phyloP scores from a whole-genome alignment of 2,888 invertebrate genomes.

The Pseudococcus jackbeardsleyi region DNA sequence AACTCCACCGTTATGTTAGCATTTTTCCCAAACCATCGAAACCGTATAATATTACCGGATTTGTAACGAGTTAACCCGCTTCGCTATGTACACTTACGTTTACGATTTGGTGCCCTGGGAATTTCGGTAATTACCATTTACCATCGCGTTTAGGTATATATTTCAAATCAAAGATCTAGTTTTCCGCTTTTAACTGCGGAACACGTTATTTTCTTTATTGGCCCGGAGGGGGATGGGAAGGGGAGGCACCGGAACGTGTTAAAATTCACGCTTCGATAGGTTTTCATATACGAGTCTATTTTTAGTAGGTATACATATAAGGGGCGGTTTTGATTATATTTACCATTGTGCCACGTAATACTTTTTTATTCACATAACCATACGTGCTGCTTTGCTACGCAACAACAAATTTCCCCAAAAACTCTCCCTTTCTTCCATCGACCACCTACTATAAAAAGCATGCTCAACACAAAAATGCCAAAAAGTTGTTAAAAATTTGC shows the following conservation, averaged over 20 bases:
- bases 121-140: background rate
- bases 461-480: background rate
- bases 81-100: background rate
- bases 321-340: slow-evolving; percentile 27
- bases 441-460: background rate
- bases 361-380: background rate
- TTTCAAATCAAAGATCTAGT: slow-evolving; percentile 21
- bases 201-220: slow-evolving; percentile 29
- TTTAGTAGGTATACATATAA: background rate
- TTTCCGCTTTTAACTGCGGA: background rate
- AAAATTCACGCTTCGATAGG: slow-evolving; percentile 23
- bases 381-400: background rate
- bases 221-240: background rate
- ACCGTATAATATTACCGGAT: background rate
- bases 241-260: background rate
- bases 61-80: background rate
- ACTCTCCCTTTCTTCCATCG: background rate
- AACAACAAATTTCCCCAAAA: background rate
- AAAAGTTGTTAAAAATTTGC: slow-evolving; percentile 17
- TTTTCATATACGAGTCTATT: background rate
- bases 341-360: background rate
- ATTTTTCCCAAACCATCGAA: background rate
- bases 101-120: background rate
- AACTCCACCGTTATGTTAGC: background rate
- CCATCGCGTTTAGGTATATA: slow-evolving; percentile 7